phyloP scores from a whole-genome alignment of 2,113 vertebrate genomes.

The Notothenia rossii region DNA sequence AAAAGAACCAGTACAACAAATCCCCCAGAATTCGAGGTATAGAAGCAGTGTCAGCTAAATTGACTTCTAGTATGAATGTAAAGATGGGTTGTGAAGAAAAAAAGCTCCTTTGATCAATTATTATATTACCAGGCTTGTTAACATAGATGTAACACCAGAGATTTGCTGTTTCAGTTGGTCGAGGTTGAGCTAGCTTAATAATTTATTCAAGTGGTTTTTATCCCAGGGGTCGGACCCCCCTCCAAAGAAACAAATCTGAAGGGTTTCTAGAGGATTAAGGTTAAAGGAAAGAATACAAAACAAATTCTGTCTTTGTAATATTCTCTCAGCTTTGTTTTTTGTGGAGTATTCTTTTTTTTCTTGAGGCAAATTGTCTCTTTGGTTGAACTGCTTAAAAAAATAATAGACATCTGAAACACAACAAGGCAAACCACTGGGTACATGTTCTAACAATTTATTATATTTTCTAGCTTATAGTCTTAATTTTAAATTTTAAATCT shows the following conservation, averaged over 20 bases:
- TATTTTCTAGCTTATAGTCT: neutral
- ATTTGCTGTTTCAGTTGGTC: neutral
- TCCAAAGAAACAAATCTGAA: neutral
- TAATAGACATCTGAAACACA: neutral
- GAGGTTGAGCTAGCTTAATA: neutral
- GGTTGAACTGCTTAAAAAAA: neutral
- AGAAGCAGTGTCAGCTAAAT: neutral
- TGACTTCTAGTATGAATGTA: neutral
- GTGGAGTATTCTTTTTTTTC: neutral
- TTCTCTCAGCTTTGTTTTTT: neutral
- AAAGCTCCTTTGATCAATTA: neutral
- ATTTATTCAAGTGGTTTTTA: neutral
- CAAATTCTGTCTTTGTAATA: neutral
- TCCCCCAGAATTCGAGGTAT: neutral
- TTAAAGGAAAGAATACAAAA: neutral
- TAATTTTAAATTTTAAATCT: too few relatives aligned
- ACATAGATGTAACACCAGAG: neutral
- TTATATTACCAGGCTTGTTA: neutral
- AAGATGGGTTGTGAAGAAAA: neutral
- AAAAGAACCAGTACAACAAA: neutral
- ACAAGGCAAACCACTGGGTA: neutral
- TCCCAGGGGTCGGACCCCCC: neutral
- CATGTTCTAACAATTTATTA: neutral
- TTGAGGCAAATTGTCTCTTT: constrained; percentile 13
- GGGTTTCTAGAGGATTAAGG: neutral